phyloP scores from a whole-genome alignment of 2,113 vertebrate genomes.

The Dipodomys spectabilis region DNA sequence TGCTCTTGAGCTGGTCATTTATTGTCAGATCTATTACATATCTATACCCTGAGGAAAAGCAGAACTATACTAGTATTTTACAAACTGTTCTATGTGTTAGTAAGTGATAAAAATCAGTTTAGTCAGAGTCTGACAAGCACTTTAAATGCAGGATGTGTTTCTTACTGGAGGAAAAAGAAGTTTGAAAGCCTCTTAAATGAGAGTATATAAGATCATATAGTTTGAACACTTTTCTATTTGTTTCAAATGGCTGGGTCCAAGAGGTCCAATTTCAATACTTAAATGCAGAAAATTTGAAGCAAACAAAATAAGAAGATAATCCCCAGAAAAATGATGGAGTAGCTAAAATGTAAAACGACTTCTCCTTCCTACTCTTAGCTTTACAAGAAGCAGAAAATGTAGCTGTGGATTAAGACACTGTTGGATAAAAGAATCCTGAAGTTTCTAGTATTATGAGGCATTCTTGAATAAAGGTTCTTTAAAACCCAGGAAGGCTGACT shows the following conservation, averaged over 20 bases:
- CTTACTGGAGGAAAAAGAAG: slow-evolving; percentile 8
- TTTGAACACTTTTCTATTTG: slow-evolving; percentile 12
- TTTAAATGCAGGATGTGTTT: slow-evolving; percentile 37
- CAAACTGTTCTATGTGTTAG: neutral
- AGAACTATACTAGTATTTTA: neutral
- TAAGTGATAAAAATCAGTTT: neutral
- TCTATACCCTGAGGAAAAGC: neutral
- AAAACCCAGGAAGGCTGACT: neutral
- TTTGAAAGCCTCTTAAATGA: neutral
- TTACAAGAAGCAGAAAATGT: neutral
- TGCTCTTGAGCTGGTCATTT: neutral
- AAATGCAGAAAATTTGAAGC: slow-evolving; percentile 36
- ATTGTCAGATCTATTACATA: neutral
- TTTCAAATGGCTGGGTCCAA: slow-evolving; percentile 2
- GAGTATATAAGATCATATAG: neutral
- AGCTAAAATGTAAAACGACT: neutral
- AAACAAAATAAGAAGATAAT: slow-evolving; percentile 28
- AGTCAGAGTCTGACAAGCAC: slow-evolving; percentile 10
- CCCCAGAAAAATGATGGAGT: neutral
- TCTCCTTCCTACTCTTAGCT: neutral
- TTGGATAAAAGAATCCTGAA: neutral
- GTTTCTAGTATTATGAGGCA: neutral
- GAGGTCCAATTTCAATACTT: slow-evolving; percentile 23
- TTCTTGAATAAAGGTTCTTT: neutral
- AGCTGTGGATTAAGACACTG: neutral